Base-by-base conservation (phyloP, 2,797 vertebrate genomes). In the Hydrophis major region DNA sequence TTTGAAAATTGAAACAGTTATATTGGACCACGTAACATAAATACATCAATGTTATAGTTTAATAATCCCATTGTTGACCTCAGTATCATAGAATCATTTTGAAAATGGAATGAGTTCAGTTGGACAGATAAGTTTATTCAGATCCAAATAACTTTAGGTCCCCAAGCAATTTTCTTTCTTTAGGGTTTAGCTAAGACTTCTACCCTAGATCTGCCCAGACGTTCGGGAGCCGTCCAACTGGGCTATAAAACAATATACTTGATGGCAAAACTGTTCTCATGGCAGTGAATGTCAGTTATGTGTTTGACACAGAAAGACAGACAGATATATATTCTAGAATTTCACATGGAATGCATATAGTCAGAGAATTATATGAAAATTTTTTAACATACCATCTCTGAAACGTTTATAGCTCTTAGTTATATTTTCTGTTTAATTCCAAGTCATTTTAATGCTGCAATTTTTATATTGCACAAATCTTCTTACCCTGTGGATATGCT, bases 401-500 rank as follows among this genome's bases (percentile, higher is more conserved):
- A 69, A 92, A 42, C 22, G 28, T 56, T 28, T 0, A 4, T 89
- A 91, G 87, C 66, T 92, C 91, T 88, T 94, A 90, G 74, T 61
- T 89, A 91, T 89, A 69, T 93, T 57, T 50, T n/a, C 12, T 61
- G 91, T 66, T 88, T 86, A 90, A 22, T 7, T 66, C 89, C 61
- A 69, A 95, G 50, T 69, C 55, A 57, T 3, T 83, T 90, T 86
- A 89, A 94, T 91, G 94, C 13, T 61, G 74, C 86, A n/a, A 1
- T 20, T 42, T 95, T 47, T 60, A 92, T 90, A 0, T 18, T 25
- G 50, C 60, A 66, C 88, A 92, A 90, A 91, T 90, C 63, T 22
- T 88, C 37, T 87, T 93, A 60, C 27, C 89, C 91, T 94, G 92
- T 93, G 95, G 92, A 53, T 42, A 27, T 0, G 0, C 42, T 94